A percentile compares a stretch with the other conserved stretches of the same genome.
Evolutionary conservation across 1,140 invertebrate species (phyloP).

Genomic region (Megalopta genalis): DNA sequence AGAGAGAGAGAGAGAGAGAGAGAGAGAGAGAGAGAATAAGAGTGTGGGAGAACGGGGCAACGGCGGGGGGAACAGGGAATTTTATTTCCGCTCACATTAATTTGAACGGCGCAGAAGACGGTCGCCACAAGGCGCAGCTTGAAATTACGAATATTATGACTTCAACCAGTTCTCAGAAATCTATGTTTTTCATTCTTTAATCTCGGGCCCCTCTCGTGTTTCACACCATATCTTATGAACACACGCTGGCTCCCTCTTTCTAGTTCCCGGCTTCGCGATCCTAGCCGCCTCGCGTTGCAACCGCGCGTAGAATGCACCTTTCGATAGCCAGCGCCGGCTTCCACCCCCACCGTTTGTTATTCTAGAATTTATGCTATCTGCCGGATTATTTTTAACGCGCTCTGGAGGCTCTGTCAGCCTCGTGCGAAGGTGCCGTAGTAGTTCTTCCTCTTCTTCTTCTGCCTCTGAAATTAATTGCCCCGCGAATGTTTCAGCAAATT

Average conservation of each 20-base stretch:
- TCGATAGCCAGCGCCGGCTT: neutral
- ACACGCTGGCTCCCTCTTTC: conserved; percentile 62
- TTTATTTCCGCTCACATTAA: conserved; percentile 68
- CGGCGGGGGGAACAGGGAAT: conserved; percentile 40
- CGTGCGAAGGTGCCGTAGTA: too few species aligned
- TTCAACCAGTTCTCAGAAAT: conserved; percentile 78
- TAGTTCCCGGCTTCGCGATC: conserved; percentile 17
- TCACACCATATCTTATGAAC: conserved; percentile 79
- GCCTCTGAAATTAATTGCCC: too few species aligned
- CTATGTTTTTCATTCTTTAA: conserved; percentile 80
- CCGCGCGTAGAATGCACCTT: neutral
- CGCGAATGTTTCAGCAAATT: too few species aligned
- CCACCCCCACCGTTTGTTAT: too few species aligned
- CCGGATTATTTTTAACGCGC: too few species aligned
- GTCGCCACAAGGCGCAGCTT: conserved; percentile 60
- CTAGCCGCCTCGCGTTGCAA: conserved; percentile 4
- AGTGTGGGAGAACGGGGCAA: neutral
- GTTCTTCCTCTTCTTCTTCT: too few species aligned
- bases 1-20: neutral
- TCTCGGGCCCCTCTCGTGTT: conserved; percentile 77
- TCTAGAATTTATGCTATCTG: too few species aligned
- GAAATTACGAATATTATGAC: conserved; percentile 75
- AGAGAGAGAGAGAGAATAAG: too few species aligned
- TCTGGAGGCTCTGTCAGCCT: too few species aligned
- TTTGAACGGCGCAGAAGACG: conserved; percentile 67